phyloP scores from a whole-genome alignment of 2,797 vertebrate species.

The Odontamblyopus lacepedii region DNA sequence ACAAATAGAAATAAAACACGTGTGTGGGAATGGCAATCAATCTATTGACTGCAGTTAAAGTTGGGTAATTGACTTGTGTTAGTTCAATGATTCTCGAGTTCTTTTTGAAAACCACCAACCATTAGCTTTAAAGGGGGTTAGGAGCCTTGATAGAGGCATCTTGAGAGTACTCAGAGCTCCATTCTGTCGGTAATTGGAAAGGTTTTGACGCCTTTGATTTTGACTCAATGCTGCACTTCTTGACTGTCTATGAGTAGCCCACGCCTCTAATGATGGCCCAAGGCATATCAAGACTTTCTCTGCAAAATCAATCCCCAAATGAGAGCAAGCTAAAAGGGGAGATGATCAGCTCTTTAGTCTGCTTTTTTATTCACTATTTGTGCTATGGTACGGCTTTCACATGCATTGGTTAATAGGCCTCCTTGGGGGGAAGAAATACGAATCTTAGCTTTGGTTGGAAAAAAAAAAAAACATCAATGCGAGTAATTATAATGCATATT shows the following conservation, averaged over 20 bases:
- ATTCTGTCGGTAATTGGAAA: constrained; percentile 19
- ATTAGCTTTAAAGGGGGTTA: constrained; percentile 2
- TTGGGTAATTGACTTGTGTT: background rate
- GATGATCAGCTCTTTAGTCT: constrained; percentile 7
- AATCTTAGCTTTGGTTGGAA: background rate
- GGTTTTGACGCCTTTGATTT: constrained; percentile 35
- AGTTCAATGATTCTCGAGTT: constrained; percentile 1
- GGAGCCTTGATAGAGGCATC: constrained; percentile 10
- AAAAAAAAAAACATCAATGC: background rate
- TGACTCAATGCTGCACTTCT: constrained; percentile 17
- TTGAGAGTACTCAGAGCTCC: constrained; percentile 1
- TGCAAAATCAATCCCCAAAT: constrained; percentile 16
- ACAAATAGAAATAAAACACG: too few relatives aligned
- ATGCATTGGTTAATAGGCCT: background rate
- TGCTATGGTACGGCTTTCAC: background rate
- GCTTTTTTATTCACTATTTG: background rate
- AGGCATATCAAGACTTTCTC: constrained; percentile 21
- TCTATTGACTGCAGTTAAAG: constrained; percentile 1
- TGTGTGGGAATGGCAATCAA: background rate
- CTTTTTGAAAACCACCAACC: constrained; percentile 5
- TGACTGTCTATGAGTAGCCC: constrained; percentile 22
- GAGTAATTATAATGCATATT: background rate
- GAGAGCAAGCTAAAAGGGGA: constrained; percentile 18
- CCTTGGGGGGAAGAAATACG: background rate
- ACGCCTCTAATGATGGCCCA: constrained; percentile 29